Evolutionary conservation across 2,113 vertebrate genomes (phyloP).

Genomic region (Aplodontia rufa): DNA sequence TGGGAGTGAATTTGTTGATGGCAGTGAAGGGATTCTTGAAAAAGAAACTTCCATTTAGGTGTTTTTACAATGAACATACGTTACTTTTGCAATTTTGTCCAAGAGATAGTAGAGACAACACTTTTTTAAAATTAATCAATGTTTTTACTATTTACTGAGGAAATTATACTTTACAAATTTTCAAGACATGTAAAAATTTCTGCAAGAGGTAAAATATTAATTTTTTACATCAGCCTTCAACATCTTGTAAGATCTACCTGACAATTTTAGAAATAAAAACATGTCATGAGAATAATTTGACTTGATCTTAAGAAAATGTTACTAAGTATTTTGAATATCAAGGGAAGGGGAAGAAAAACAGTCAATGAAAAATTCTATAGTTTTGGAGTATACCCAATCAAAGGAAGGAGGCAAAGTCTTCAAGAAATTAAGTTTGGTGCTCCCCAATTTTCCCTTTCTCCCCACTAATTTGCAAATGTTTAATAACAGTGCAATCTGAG

Average conservation of each 20-base stretch:
- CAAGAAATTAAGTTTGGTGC: neutral
- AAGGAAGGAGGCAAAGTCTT: neutral
- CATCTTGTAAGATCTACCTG: neutral
- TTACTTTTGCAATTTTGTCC: neutral
- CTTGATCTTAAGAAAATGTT: neutral
- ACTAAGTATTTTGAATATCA: neutral
- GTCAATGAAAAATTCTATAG: neutral
- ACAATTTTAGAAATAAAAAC: slow-evolving; percentile 31
- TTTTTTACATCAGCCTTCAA: neutral
- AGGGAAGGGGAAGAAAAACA: neutral
- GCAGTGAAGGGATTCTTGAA: neutral
- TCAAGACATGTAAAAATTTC: neutral
- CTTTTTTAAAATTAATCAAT: neutral
- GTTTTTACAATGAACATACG: neutral
- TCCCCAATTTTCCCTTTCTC: neutral
- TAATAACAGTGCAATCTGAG: neutral
- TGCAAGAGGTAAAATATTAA: neutral
- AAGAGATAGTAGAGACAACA: neutral
- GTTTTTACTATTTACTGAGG: neutral
- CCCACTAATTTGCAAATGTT: neutral
- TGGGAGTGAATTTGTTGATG: neutral
- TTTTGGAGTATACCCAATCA: neutral
- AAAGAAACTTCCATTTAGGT: neutral
- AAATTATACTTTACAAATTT: slow-evolving; percentile 24
- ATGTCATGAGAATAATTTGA: neutral